Evolutionary conservation across 2,113 vertebrate genomes (phyloP).

Genomic region (Ochotona princeps): DNA sequence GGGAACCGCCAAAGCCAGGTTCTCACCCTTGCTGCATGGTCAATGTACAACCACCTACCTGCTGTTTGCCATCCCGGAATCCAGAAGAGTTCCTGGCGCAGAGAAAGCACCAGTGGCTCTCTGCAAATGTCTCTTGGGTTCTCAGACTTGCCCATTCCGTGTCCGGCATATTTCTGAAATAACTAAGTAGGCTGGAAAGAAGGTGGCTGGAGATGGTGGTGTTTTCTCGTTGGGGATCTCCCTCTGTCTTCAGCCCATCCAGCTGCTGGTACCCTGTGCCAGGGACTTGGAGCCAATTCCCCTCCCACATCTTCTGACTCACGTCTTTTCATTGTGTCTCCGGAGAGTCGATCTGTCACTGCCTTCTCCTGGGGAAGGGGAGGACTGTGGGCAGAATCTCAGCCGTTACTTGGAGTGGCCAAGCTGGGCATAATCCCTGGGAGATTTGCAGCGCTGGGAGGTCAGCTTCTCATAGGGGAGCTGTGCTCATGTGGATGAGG

Average conservation of each 20-base stretch:
- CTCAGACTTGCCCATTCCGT: neutral
- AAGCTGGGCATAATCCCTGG: neutral
- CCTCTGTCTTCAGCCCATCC: neutral
- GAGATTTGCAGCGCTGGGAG: neutral
- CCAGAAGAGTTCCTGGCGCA: fast-evolving
- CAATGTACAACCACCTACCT: fast-evolving
- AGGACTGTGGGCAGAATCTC: constrained; percentile 6
- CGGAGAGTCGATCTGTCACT: constrained; percentile 29
- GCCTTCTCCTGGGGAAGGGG: neutral
- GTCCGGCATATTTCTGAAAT: neutral
- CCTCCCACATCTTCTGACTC: constrained; percentile 68
- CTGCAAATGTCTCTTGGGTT: neutral
- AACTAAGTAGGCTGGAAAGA: neutral
- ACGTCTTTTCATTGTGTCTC: constrained; percentile 22
- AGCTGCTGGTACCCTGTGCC: neutral
- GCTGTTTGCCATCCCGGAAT: fast-evolving
- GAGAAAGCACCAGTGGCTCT: fast-evolving
- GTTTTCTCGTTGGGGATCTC: neutral
- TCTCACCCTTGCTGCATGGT: fast-evolving
- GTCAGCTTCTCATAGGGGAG: neutral
- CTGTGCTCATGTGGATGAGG: too few relatives aligned
- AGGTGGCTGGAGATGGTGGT: neutral
- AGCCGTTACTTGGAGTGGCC: neutral
- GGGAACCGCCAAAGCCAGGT: neutral
- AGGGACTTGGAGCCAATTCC: neutral